Evolutionary conservation across 2,797 vertebrate genomes (phyloP), one percentile per base, ranked within the genome.

Genomic region (Coracias cyanogaster): DNA sequence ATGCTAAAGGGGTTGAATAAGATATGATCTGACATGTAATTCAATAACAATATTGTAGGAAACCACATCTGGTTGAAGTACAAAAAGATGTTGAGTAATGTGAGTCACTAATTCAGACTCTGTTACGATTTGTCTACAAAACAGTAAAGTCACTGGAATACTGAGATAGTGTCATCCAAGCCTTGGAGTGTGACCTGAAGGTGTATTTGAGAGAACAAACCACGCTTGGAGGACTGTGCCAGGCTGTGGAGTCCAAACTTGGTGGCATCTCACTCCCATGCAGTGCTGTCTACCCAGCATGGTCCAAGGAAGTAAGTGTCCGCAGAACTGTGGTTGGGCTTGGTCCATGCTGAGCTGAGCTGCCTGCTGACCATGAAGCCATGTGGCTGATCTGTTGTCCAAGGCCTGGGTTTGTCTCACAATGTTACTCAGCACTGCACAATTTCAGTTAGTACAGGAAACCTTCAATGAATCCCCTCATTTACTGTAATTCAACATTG

Each of bases 181-280:
- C 22, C 22, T 15, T 58, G n/a, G 33, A 58, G 14, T 58, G 33
- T 25, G 57, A 10, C 15, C 8, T 25, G 14, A 52, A 21, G 29
- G 18, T 43, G 15, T 48, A n/a, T 43, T 16, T 64, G 22, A 69
- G 25, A 29, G 51, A 74, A 37, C 6, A 65, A 54, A 76, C 10
- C 1, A 1, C n/a, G 16, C 15, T 11, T 74, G 69, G n/a, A 89
- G 37, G 25, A n/a, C 20, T 52, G 71, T 86, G 25, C 13, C 39
- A 60, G 31, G 39, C 24, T 45, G 8, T n/a, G 39, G 39, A 52
- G 51, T 29, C 33, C 37, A 76, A 69, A 65, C 15, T 8, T 37
- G 15, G 5, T 41, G 25, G 12, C 0, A 0, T 22, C 1, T 0
- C 15, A 18, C 21, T 51, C 41, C 7, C 12, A 15, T 18, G 18